A percentile compares a stretch with the other conserved stretches of the same genome.
These are phyloP conservation scores for Apis dorsata DNA, from an alignment of 1,140 invertebrate species.

Conservation along the genomic window DNA sequence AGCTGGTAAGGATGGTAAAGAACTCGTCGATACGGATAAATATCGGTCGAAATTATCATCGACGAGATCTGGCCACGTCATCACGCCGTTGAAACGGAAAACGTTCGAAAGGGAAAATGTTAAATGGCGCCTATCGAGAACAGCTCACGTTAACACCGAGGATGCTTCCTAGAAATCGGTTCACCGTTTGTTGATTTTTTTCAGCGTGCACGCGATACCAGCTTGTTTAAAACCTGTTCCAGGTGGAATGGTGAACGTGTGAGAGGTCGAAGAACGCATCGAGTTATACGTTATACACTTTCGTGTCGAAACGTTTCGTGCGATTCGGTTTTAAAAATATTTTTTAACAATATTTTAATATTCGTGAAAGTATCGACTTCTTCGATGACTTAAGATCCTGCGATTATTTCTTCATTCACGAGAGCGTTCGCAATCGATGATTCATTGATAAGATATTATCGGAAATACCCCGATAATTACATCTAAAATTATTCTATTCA, in stretches of 20 bases:
- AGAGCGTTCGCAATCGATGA: constrained; percentile 45
- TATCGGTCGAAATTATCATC: not conserved
- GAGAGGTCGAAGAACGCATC: not conserved
- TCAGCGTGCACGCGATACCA: not conserved
- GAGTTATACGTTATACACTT: not conserved
- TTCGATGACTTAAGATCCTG: constrained; percentile 50
- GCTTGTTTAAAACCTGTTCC: constrained; percentile 49
- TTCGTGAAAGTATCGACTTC: constrained; percentile 22
- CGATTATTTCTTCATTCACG: constrained; percentile 1
- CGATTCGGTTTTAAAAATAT: not conserved
- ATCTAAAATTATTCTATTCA: not conserved
- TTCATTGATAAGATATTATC: constrained; percentile 32
- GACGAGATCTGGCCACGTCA: not conserved
- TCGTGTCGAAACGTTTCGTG: not conserved
- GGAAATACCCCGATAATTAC: constrained; percentile 53
- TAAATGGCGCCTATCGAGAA: not conserved
- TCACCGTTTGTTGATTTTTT: constrained; percentile 13
- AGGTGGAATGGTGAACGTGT: not conserved
- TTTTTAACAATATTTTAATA: not conserved
- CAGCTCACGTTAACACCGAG: constrained; percentile 1
- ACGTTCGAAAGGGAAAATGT: too few relatives aligned
- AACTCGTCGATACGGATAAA: not conserved
- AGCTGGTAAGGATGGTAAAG: not conserved
- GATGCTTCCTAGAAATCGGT: constrained; percentile 18
- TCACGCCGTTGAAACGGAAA: not conserved